Evolutionary conservation across 2,113 vertebrate genomes (phyloP).

Genomic region (Tachysurus fulvidraco): DNA sequence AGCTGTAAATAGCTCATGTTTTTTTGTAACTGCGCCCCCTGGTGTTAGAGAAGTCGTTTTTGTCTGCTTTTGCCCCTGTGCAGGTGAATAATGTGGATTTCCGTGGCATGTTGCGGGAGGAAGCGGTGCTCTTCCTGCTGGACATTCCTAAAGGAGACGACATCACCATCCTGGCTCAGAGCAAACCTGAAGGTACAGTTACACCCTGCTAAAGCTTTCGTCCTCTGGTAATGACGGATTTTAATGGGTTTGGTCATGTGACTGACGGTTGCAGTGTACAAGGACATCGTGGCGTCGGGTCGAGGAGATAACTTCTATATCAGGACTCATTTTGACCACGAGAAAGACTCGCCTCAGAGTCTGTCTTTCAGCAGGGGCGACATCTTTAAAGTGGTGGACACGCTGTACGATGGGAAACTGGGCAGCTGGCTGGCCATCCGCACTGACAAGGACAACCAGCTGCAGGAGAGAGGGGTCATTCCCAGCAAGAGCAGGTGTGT

Average conservation of each 20-base stretch:
- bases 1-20: background rate
- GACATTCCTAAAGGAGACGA: constrained; percentile 95
- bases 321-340: constrained; percentile 95
- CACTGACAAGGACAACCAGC: constrained; percentile 81
- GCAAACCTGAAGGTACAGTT: constrained; percentile 86
- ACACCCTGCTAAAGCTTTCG: background rate
- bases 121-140: constrained; percentile 91
- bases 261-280: constrained; percentile 78
- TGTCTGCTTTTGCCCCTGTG: background rate
- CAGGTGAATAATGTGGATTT: constrained; percentile 95
- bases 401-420: constrained; percentile 92
- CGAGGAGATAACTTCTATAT: constrained; percentile 97
- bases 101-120: constrained; percentile 92
- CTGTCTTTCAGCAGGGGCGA: constrained; percentile 88
- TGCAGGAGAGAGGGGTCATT: constrained; percentile 92
- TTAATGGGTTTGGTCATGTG: background rate
- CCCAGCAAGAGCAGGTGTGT: constrained; percentile 95
- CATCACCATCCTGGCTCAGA: constrained; percentile 91
- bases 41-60: background rate
- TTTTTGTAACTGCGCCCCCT: background rate
- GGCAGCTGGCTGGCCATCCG: constrained; percentile 94
- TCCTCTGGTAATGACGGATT: background rate
- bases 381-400: constrained; percentile 94
- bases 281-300: constrained; percentile 91
- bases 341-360: constrained; percentile 90